These are phyloP conservation scores for Zygogramma bicolorata DNA, from an alignment of 2,888 invertebrate species.

Conservation along the genomic window DNA sequence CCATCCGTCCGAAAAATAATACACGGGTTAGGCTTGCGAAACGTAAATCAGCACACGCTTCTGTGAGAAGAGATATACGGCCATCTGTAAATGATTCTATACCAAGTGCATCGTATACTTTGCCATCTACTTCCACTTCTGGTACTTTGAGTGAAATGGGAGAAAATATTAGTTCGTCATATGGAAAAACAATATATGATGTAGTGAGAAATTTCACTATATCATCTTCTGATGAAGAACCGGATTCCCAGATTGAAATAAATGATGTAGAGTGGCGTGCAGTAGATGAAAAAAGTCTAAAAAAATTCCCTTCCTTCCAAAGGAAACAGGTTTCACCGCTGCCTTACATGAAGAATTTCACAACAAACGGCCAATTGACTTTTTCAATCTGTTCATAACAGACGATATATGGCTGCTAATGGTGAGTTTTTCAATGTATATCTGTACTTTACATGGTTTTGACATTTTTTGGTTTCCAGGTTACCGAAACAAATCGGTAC, in stretches of 20 bases:
- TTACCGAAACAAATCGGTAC: not conserved
- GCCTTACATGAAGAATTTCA: not conserved
- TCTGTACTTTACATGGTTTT: not conserved
- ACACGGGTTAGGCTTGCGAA: not conserved
- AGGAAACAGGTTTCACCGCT: not conserved
- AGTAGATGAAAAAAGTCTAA: not conserved
- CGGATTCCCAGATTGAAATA: not conserved
- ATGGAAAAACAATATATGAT: not conserved
- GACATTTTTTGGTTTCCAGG: not conserved
- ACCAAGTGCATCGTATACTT: not conserved
- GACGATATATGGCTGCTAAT: not conserved
- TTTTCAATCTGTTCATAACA: not conserved
- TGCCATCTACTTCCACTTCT: not conserved
- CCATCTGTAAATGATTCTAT: not conserved
- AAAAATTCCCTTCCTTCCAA: not conserved
- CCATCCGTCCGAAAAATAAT: not conserved
- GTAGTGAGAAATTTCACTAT: not conserved
- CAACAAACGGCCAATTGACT: not conserved
- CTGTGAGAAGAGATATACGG: not conserved
- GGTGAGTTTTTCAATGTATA: not conserved
- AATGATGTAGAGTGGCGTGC: not conserved
- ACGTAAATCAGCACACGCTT: not conserved
- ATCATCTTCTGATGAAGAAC: not conserved
- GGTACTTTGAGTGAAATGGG: not conserved
- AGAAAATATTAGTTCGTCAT: not conserved